Evolutionary conservation across 1,140 invertebrate species (phyloP).

Genomic region (Teleopsis dalmanni): DNA sequence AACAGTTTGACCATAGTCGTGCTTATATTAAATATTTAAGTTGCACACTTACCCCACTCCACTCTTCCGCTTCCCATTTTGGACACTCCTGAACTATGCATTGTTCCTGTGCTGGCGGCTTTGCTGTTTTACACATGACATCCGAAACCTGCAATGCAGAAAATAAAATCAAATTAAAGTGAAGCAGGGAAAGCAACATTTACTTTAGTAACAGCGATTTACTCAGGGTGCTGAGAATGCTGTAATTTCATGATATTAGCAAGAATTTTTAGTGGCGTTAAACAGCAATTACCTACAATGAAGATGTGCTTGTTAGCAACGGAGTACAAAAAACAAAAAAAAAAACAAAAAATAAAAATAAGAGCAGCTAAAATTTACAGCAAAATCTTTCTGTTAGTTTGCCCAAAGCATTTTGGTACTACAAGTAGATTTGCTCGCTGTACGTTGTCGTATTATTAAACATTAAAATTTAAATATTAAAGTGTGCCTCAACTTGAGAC

Average conservation of each 20-base stretch:
- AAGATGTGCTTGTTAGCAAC: no score
- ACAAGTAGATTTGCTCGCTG: slow-evolving; percentile 4
- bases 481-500: no score
- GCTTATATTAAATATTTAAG: no score
- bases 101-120: slow-evolving; percentile 67
- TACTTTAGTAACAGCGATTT: no score
- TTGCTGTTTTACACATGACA: slow-evolving; percentile 63
- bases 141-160: slow-evolving; percentile 53
- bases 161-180: slow-evolving; percentile 9
- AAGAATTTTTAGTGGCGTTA: no score
- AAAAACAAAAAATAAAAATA: neutral
- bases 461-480: no score
- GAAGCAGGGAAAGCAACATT: neutral
- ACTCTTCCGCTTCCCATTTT: slow-evolving; percentile 72
- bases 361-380: neutral
- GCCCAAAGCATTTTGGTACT: no score
- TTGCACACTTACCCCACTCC: slow-evolving; percentile 74
- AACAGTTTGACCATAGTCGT: no score
- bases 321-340: neutral
- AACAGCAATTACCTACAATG: no score
- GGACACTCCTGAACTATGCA: slow-evolving; percentile 80
- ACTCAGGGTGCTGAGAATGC: no score
- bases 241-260: slow-evolving; percentile 1
- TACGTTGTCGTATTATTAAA: no score
- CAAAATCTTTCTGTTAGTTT: neutral